phyloP scores from a whole-genome alignment of 2,888 invertebrate species.

The Protodeltote pygarga region DNA sequence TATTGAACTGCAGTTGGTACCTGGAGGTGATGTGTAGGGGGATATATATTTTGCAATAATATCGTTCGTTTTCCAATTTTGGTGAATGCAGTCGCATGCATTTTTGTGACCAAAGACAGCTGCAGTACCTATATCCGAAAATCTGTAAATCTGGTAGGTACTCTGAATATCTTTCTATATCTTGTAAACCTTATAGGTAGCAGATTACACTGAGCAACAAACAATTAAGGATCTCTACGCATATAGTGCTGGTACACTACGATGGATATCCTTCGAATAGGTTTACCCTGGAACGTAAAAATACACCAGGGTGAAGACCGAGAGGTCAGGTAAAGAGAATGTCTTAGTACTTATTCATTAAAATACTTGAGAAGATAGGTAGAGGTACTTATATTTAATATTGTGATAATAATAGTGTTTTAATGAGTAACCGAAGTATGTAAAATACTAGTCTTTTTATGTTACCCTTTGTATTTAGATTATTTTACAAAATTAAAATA shows the following conservation, averaged over 20 bases:
- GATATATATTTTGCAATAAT: too few relatives aligned
- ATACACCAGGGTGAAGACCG: too few relatives aligned
- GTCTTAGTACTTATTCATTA: constrained; percentile 9
- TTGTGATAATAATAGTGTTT: background rate
- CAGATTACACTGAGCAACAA: too few relatives aligned
- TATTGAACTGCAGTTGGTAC: too few relatives aligned
- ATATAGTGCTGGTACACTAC: too few relatives aligned
- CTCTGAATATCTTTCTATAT: too few relatives aligned
- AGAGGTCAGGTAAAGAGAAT: constrained; percentile 16
- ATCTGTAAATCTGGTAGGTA: too few relatives aligned
- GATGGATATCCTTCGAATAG: constrained; percentile 19
- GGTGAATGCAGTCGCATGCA: too few relatives aligned
- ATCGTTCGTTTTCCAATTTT: too few relatives aligned
- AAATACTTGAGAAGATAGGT: constrained; percentile 3
- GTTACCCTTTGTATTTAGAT: constrained; percentile 26
- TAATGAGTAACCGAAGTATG: background rate
- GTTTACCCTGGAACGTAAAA: background rate
- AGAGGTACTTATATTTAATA: constrained; percentile 30
- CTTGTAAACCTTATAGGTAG: too few relatives aligned
- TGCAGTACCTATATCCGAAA: constrained; percentile 2
- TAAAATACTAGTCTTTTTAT: constrained; percentile 32
- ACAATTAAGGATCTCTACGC: too few relatives aligned
- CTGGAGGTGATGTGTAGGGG: too few relatives aligned
- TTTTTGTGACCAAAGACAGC: constrained; percentile 26
- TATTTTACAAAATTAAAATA: background rate